Conservation (phyloP, 2,113 vertebrate species). For the Lamprologus speciosus region DNA sequence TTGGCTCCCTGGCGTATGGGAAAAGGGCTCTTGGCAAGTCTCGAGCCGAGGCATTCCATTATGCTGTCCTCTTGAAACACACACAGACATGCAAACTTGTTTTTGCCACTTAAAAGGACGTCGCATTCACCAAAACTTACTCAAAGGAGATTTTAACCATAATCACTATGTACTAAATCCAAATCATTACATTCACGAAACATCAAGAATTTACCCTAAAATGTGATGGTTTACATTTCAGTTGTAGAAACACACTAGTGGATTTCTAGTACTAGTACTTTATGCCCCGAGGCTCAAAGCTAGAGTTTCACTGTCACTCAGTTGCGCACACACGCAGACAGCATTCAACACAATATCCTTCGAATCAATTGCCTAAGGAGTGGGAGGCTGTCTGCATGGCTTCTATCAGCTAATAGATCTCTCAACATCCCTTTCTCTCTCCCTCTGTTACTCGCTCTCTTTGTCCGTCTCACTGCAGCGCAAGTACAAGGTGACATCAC, state of each 20-base stretch:
- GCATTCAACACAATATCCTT: slow-evolving; percentile 6
- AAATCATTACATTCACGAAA: background rate
- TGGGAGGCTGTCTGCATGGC: slow-evolving; percentile 28
- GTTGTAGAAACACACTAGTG: background rate
- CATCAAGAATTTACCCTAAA: background rate
- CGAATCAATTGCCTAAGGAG: slow-evolving; percentile 25
- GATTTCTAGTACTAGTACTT: slow-evolving; percentile 35
- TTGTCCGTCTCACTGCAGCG: slow-evolving; percentile 2
- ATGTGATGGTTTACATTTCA: background rate
- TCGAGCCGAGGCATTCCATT: slow-evolving; percentile 65
- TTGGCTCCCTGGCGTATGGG: slow-evolving; percentile 71
- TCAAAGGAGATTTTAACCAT: background rate
- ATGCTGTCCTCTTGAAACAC: slow-evolving; percentile 55
- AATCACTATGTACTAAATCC: background rate
- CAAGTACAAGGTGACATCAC: slow-evolving; percentile 29
- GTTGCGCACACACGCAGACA: background rate
- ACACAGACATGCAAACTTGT: slow-evolving; percentile 39
- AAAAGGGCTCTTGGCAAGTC: slow-evolving; percentile 74
- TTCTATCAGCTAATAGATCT: slow-evolving; percentile 41
- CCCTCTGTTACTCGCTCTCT: background rate
- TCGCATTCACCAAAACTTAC: background rate
- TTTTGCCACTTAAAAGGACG: slow-evolving; percentile 18
- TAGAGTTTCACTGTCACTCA: slow-evolving; percentile 34
- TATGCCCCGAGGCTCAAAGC: slow-evolving; percentile 8
- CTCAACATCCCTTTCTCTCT: background rate